Evolutionary conservation across 35 echinoderm and acorn worm genomes (phyloP).

Genomic region (Stichopus chloronotus): DNA sequence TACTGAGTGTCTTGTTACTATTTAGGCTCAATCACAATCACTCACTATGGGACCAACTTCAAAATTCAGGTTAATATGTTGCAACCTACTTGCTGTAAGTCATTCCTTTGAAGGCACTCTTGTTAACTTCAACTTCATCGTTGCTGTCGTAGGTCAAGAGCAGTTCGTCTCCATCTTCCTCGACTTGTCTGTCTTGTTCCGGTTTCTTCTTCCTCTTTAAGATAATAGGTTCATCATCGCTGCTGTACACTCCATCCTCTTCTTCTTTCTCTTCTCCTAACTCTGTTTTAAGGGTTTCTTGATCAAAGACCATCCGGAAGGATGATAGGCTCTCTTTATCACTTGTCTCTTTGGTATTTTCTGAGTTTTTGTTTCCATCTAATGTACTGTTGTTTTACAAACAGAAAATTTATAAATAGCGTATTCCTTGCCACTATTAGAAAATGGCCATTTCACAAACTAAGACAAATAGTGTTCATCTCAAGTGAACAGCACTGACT

Average conservation of each 20-base stretch:
- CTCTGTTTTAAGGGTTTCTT: constrained; percentile 39
- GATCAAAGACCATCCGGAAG: neutral
- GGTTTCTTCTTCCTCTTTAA: constrained; percentile 25
- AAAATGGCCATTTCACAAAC: no score
- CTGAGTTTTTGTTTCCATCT: neutral
- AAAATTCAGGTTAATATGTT: neutral
- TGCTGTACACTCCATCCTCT: neutral
- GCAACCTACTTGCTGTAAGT: constrained; percentile 70
- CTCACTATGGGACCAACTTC: no score
- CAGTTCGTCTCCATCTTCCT: constrained; percentile 26
- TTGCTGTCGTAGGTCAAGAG: constrained; percentile 58
- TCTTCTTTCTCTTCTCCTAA: constrained; percentile 34
- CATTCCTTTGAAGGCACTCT: constrained; percentile 49
- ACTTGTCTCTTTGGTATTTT: neutral
- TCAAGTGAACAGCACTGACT: no score
- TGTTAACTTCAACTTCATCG: constrained; percentile 65
- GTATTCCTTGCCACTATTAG: no score
- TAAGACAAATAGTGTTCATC: no score
- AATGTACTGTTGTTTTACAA: neutral
- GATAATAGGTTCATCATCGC: constrained; percentile 60
- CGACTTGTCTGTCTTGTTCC: neutral
- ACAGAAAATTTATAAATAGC: neutral
- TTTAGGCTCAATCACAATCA: no score
- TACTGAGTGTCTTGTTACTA: no score
- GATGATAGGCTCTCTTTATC: constrained; percentile 32